These are phyloP conservation scores for Pseudococcus longispinus DNA, from an alignment of 2,888 invertebrate genomes.

Conservation along the genomic window DNA sequence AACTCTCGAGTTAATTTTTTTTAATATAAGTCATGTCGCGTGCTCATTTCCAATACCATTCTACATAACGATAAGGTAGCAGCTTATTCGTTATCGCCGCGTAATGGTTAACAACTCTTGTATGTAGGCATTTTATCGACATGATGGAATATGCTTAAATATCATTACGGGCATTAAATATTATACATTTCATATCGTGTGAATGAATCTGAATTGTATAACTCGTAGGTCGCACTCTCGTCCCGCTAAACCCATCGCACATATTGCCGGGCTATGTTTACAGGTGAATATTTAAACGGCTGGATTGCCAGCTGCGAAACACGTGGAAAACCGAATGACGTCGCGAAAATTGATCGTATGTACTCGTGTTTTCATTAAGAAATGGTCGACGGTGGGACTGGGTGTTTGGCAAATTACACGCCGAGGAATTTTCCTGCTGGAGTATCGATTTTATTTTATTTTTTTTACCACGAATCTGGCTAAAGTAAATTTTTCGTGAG, in stretches of 20 bases:
- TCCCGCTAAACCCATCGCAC: neutral
- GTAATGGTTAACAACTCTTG: neutral
- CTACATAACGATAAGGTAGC: neutral
- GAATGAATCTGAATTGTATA: neutral
- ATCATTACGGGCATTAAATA: neutral
- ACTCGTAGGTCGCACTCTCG: too few species aligned
- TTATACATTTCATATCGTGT: neutral
- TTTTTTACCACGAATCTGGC: too few species aligned
- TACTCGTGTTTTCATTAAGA: neutral
- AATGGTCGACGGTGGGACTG: neutral
- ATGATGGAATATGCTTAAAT: neutral
- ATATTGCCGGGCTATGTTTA: neutral
- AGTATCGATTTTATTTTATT: neutral
- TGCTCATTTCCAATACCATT: neutral
- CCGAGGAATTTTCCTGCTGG: neutral
- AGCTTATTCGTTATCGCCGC: neutral
- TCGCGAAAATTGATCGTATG: neutral
- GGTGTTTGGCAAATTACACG: neutral
- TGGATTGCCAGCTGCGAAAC: neutral
- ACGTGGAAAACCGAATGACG: conserved; percentile 13
- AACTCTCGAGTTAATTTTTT: neutral
- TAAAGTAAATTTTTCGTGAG: too few species aligned
- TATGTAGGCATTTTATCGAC: neutral
- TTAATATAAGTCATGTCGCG: neutral
- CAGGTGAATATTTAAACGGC: neutral